A percentile compares a stretch with the other conserved stretches of the same genome.
Conservation (phyloP, 2,888 invertebrate genomes). For the Pimpla rufipes region DNA sequence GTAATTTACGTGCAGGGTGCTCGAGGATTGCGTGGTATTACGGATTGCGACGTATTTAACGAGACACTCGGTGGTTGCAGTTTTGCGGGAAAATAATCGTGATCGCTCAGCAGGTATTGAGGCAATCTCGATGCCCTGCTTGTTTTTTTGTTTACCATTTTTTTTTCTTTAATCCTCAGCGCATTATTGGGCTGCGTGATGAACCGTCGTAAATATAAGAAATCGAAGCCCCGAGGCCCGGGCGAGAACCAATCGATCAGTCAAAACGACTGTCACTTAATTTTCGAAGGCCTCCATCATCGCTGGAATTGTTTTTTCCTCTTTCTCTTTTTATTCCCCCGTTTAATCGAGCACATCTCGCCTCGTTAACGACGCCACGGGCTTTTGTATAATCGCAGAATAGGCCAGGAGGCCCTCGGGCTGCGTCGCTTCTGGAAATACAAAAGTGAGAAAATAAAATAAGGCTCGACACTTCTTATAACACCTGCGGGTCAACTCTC, state of each 20-base stretch:
- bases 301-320: slow-evolving; percentile 19
- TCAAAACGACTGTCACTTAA: slow-evolving; percentile 59
- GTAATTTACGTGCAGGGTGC: slow-evolving; percentile 25
- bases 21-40: slow-evolving; percentile 11
- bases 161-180: slow-evolving; percentile 14
- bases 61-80: neutral
- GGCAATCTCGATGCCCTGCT: slow-evolving; percentile 1
- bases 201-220: slow-evolving; percentile 27
- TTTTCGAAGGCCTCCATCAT: slow-evolving; percentile 57
- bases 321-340: neutral
- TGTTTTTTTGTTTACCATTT: neutral
- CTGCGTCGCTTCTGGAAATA: slow-evolving; percentile 6
- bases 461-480: slow-evolving; percentile 1
- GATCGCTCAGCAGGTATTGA: slow-evolving; percentile 6
- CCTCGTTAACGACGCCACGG: slow-evolving; percentile 47
- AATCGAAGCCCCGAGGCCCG: slow-evolving; percentile 25
- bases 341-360: slow-evolving; percentile 47
- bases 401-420: slow-evolving; percentile 5
- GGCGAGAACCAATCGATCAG: slow-evolving; percentile 48
- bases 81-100: neutral
- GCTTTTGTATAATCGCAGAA: slow-evolving; percentile 38
- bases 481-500: slow-evolving; percentile 16
- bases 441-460: slow-evolving; percentile 24
- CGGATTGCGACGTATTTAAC: slow-evolving; percentile 3
- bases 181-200: slow-evolving; percentile 18